A percentile compares a stretch with the other conserved stretches of the same genome.
phyloP scores from a whole-genome alignment of 2,113 vertebrate species.

The Sisor rabdophorus region DNA sequence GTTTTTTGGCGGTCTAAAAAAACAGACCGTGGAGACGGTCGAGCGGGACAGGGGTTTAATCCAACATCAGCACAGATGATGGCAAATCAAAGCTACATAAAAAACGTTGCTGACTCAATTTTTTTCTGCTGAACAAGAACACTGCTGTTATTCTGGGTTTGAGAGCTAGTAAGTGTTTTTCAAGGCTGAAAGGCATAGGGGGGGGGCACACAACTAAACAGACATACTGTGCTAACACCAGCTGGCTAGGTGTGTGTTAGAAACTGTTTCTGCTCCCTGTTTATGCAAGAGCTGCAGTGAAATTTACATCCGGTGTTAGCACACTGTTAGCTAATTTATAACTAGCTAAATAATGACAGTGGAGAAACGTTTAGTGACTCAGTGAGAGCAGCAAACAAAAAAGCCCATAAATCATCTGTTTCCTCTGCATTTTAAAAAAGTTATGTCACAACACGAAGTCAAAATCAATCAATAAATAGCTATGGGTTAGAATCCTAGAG shows the following conservation, averaged over 20 bases:
- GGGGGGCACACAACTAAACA: background rate
- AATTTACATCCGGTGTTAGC: background rate
- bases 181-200: background rate
- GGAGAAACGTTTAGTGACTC: background rate
- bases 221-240: background rate
- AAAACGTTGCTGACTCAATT: background rate
- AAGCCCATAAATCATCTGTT: too few relatives aligned
- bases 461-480: too few relatives aligned
- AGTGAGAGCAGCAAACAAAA: background rate
- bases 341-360: background rate
- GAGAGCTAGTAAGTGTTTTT: background rate
- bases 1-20: slow-evolving; percentile 3
- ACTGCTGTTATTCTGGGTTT: slow-evolving; percentile 8
- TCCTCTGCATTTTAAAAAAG: too few relatives aligned
- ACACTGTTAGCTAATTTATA: background rate
- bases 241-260: slow-evolving; percentile 1
- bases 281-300: background rate
- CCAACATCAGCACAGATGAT: slow-evolving; percentile 52
- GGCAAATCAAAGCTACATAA: slow-evolving; percentile 49
- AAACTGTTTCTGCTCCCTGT: background rate
- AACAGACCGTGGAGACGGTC: slow-evolving; percentile 39
- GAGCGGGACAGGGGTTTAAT: background rate
- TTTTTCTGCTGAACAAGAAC: slow-evolving; percentile 18
- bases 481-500: too few relatives aligned
- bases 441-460: too few relatives aligned